Evolutionary conservation across 2,113 vertebrate genomes (phyloP).

Genomic region (Brachionichthys hirsutus): DNA sequence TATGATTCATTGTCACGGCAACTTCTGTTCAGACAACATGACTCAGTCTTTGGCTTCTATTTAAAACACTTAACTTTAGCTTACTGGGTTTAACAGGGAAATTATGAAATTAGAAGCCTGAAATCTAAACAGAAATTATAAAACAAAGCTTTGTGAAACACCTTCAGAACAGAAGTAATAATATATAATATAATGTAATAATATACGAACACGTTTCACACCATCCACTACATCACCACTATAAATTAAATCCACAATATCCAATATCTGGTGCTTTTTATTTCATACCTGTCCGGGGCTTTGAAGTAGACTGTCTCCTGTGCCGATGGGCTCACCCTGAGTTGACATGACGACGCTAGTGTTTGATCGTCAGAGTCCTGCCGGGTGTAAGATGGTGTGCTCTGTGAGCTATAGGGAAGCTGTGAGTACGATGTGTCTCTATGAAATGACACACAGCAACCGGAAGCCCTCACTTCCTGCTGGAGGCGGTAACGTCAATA

Average conservation of each 20-base stretch:
- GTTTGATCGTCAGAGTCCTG: constrained; percentile 13
- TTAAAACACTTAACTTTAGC: neutral
- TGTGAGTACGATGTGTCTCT: constrained; percentile 16
- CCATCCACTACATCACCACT: neutral
- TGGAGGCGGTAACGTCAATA: constrained; percentile 54
- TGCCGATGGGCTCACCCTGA: constrained; percentile 35
- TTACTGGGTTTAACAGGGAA: neutral
- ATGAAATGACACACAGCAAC: constrained; percentile 48
- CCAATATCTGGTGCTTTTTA: neutral
- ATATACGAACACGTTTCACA: neutral
- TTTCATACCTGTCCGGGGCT: constrained; percentile 68
- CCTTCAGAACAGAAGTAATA: neutral
- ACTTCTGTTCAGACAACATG: constrained; percentile 7
- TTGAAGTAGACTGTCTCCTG: constrained; percentile 55
- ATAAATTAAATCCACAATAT: no score
- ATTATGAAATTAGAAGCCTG: neutral
- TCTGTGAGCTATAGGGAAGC: constrained; percentile 41
- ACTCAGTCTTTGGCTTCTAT: constrained; percentile 9
- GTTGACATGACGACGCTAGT: constrained; percentile 56
- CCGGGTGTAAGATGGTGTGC: constrained; percentile 10
- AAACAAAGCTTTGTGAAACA: neutral
- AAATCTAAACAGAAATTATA: neutral
- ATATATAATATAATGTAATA: no score
- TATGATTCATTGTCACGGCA: constrained; percentile 55
- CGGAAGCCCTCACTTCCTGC: constrained; percentile 80